Base-by-base conservation (phyloP, 2,797 vertebrate genomes). In the Microctenopoma steveboyesi region DNA sequence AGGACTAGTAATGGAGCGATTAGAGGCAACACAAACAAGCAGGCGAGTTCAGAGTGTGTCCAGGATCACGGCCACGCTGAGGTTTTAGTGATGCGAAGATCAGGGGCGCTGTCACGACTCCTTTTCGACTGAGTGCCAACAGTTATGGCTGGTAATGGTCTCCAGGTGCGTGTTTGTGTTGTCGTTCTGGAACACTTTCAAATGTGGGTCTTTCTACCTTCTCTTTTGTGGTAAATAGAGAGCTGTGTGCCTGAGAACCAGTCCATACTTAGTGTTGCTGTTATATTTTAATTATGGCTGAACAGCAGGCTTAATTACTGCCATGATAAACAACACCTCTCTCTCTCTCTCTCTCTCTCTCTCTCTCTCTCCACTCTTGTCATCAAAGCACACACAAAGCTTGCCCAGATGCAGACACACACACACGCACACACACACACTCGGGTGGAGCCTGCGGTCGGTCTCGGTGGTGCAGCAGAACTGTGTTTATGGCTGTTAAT, bases 241-340 rank as follows among this genome's bases (percentile, higher is more conserved):
- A 59, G 68, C 70, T 57, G 59, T 52, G 52, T 45, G 42, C 1
- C 46, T 1, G 33, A 42, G 56, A 68, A 39, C 67, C 11, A 15
- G 76, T 78, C 61, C 74, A 72, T 83, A 76, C 74, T 78, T 76
- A 69, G 70, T 73, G 76, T 74, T 51, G 55, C 80, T 84, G 79
- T 83, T 86, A 78, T 88, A 82, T 91, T 89, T 88, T 92, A 91
- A 93, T 93, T 93, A 90, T 89, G 92, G 86, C 62, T 48, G 66
- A 89, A 89, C 81, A 54, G 75, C 62, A 54, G 57, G 66, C 82
- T 87, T 92, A 91, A 92, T 94, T 92, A 92, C 78, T 72, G 79
- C 63, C 81, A 84, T 88, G 88, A 92, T 90, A 91, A 92, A 92
- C 88, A 92, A 86, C 87, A 87, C 62, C 77, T 49, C 75, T 71